A percentile compares a stretch with the other conserved stretches of the same genome.
Conservation (phyloP, 2,888 invertebrate species). For the Tillus elongatus region DNA sequence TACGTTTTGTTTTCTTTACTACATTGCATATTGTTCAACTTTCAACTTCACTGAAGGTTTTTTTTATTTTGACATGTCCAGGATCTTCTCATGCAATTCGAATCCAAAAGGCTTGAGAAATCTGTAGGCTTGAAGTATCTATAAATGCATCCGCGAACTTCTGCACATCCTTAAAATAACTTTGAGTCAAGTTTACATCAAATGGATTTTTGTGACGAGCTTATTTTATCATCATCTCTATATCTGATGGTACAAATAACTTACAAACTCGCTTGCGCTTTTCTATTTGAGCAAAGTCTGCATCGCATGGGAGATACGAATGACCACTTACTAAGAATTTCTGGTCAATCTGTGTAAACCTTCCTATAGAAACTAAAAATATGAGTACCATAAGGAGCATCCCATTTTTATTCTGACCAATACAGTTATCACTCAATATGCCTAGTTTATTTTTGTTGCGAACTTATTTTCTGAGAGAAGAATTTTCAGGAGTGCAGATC, state of each 20-base stretch:
- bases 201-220: slow-evolving; percentile 15
- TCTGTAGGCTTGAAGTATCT: slow-evolving; percentile 16
- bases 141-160: slow-evolving; percentile 16
- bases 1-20: slow-evolving; percentile 13
- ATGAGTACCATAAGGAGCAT: no score
- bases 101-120: slow-evolving; percentile 17
- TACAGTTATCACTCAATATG: no score
- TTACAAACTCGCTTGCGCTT: no score
- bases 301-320: no score
- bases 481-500: no score
- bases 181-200: slow-evolving; percentile 13
- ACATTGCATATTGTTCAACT: slow-evolving; percentile 14
- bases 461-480: no score
- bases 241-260: slow-evolving; percentile 11
- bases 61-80: slow-evolving; percentile 11
- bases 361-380: no score
- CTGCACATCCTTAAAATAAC: slow-evolving; percentile 17
- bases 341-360: no score
- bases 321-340: no score
- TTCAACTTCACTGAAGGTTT: slow-evolving; percentile 12
- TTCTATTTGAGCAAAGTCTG: no score
- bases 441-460: no score
- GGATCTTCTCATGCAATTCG: slow-evolving; percentile 13
- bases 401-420: no score
- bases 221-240: slow-evolving; percentile 18